phyloP scores from a whole-genome alignment of 2,888 invertebrate species.

The Callyntrura sp. region DNA sequence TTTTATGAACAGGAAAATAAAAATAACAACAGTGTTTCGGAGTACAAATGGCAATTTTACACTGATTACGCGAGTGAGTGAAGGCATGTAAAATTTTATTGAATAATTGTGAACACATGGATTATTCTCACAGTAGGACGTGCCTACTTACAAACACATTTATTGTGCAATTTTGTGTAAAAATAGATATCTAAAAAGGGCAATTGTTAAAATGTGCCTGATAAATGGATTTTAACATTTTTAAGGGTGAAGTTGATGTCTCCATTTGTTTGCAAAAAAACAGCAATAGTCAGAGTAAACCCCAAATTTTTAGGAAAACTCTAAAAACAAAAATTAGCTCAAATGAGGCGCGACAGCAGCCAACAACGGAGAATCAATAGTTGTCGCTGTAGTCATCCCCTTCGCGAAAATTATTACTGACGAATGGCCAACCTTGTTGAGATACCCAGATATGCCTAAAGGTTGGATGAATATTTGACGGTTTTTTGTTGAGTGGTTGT shows the following conservation, averaged over 20 bases:
- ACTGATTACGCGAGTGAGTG: not conserved
- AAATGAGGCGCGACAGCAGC: not conserved
- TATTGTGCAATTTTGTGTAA: not conserved
- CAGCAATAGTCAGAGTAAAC: too few relatives aligned
- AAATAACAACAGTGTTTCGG: not conserved
- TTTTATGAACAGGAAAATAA: conserved; percentile 30
- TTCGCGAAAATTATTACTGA: not conserved
- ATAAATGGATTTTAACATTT: too few relatives aligned
- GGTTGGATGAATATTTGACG: conserved; percentile 22
- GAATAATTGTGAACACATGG: conserved; percentile 7
- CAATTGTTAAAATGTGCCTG: too few relatives aligned
- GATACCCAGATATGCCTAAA: too few relatives aligned
- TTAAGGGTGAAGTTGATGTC: too few relatives aligned
- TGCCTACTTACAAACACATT: not conserved
- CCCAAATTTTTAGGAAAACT: not conserved
- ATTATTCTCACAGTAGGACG: conserved; percentile 48
- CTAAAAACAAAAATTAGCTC: not conserved
- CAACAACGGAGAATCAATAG: conserved; percentile 52
- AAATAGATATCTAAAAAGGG: not conserved
- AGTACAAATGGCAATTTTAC: conserved; percentile 22
- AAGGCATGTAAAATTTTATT: conserved; percentile 1
- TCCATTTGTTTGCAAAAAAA: too few relatives aligned
- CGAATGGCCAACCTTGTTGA: not conserved
- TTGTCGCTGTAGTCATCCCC: conserved; percentile 8
- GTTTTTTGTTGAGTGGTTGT: conserved; percentile 1